Percentiles rank a stretch among this genome's conserved stretches.
Conservation (phyloP, 2,797 vertebrate species). For the Euphonia xanthogaster region DNA sequence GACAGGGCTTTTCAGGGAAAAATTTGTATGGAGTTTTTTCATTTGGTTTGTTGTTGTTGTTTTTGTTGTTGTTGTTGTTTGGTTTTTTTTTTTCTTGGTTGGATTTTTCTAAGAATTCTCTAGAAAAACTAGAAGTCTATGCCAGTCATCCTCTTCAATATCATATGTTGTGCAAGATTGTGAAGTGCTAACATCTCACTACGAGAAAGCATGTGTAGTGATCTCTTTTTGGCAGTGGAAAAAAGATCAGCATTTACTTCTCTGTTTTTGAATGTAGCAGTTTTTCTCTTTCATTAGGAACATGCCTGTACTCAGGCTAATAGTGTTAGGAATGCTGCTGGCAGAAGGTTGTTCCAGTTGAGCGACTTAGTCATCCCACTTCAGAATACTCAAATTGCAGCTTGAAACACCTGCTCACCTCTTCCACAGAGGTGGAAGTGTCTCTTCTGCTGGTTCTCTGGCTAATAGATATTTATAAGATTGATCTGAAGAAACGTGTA, state of each 20-base stretch:
- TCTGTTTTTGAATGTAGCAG: background rate
- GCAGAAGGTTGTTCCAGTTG: background rate
- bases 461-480: background rate
- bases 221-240: background rate
- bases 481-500: background rate
- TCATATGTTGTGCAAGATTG: accelerated
- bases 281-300: background rate
- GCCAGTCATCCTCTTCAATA: background rate
- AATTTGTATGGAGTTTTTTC: accelerated
- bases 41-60: background rate
- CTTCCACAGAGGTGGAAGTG: background rate
- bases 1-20: background rate
- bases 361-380: background rate
- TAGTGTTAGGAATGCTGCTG: background rate
- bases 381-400: background rate
- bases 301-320: background rate
- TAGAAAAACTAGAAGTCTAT: background rate
- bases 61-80: background rate
- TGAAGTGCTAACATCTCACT: background rate
- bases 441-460: background rate
- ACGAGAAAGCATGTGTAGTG: background rate
- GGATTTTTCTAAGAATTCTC: background rate
- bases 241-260: background rate
- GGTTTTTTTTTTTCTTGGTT: background rate
- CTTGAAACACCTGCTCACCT: background rate